phyloP scores from a whole-genome alignment of 2,888 invertebrate genomes.

The Phymatocera aterrima region DNA sequence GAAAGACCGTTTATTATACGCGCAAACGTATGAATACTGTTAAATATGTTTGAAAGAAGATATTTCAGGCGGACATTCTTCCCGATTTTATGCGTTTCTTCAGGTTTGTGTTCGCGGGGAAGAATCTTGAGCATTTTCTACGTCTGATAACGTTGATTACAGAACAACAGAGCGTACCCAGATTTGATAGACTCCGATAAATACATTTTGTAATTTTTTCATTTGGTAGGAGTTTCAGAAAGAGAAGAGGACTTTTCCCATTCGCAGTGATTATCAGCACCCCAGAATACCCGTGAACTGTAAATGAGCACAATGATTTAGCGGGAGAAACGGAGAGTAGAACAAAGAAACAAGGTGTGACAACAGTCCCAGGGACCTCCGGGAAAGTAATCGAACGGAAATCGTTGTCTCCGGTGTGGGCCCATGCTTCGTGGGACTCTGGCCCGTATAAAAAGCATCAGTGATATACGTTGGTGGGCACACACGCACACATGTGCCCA shows the following conservation, averaged over 20 bases:
- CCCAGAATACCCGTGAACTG: not conserved
- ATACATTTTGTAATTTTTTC: not conserved
- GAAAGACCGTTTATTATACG: no score
- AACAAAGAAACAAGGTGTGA: slow-evolving; percentile 24
- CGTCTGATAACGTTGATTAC: not conserved
- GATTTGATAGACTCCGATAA: not conserved
- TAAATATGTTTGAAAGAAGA: no score
- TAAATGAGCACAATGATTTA: not conserved
- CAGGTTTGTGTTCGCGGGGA: no score
- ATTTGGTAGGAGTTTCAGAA: not conserved
- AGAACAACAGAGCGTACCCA: not conserved
- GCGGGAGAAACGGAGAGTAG: not conserved
- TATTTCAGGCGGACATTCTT: no score
- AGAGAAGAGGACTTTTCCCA: not conserved
- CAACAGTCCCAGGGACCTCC: slow-evolving; percentile 24
- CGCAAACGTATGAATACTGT: no score
- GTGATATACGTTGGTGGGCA: not conserved
- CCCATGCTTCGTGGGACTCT: slow-evolving; percentile 24
- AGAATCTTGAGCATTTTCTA: not conserved
- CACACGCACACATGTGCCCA: slow-evolving; percentile 2
- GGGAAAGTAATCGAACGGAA: slow-evolving; percentile 37
- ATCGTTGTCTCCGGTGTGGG: slow-evolving; percentile 35
- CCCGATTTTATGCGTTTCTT: no score
- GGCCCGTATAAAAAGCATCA: not conserved
- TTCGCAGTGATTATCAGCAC: no score